phyloP scores from a whole-genome alignment of 2,888 invertebrate species.

The Thysanoteuthis rhombus region DNA sequence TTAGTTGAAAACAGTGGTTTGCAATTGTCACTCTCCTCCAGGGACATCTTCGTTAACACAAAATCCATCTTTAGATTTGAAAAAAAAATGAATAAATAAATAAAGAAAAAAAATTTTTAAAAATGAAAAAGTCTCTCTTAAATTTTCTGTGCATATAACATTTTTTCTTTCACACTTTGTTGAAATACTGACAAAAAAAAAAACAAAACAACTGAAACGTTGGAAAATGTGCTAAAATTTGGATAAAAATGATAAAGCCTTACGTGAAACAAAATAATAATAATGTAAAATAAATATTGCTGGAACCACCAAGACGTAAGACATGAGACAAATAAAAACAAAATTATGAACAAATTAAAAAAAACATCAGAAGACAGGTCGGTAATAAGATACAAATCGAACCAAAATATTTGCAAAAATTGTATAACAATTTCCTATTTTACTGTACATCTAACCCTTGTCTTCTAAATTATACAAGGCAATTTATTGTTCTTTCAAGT shows the following conservation, averaged over 20 bases:
- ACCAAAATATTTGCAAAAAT: not conserved
- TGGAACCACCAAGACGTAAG: not conserved
- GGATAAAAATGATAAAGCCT: not conserved
- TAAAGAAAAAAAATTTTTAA: too few species aligned
- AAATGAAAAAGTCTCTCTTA: too few species aligned
- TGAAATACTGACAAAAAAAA: not conserved
- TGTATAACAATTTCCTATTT: slow-evolving; percentile 12
- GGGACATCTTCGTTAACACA: not conserved
- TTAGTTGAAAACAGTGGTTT: not conserved
- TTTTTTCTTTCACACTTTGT: not conserved
- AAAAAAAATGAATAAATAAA: not conserved
- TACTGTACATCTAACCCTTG: not conserved
- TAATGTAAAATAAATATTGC: not conserved
- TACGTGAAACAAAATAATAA: not conserved
- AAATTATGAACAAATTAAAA: not conserved
- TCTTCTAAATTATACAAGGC: not conserved
- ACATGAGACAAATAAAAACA: not conserved
- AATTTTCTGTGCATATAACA: not conserved
- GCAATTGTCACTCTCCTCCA: not conserved
- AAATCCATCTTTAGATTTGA: not conserved
- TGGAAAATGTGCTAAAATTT: not conserved
- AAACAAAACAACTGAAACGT: not conserved
- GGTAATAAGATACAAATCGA: not conserved
- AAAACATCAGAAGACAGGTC: not conserved
- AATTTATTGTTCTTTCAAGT: not conserved